A percentile compares a stretch with the other conserved stretches of the same genome.
Conservation (phyloP, 2,113 vertebrate genomes). For the Scatophagus argus region DNA sequence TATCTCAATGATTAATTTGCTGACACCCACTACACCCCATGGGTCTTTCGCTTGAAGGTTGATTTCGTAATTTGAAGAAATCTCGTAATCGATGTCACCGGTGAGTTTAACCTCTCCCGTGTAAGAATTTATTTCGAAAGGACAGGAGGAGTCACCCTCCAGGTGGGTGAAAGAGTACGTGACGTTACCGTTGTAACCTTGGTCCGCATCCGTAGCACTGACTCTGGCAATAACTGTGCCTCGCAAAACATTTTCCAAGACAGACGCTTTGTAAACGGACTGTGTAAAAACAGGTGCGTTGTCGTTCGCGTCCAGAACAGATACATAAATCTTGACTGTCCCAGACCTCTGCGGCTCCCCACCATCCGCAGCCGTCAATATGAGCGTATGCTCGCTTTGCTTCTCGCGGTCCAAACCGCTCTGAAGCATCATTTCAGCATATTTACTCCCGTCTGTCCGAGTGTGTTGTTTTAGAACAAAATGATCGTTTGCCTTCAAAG, state of each 20-base stretch:
- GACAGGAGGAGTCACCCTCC: conserved; percentile 28
- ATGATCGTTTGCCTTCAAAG: conserved; percentile 64
- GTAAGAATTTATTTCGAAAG: conserved; percentile 64
- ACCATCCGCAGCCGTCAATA: conserved; percentile 74
- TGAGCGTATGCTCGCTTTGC: conserved; percentile 56
- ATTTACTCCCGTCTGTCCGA: conserved; percentile 71
- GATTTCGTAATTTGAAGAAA: conserved; percentile 67
- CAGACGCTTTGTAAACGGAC: conserved; percentile 53
- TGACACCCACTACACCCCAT: conserved; percentile 74
- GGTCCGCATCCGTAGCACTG: conserved; percentile 73
- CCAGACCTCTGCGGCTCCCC: conserved; percentile 75
- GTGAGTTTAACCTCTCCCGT: conserved; percentile 69
- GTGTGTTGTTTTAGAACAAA: conserved; percentile 74
- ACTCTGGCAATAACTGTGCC: conserved; percentile 55
- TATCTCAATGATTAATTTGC: conserved; percentile 82
- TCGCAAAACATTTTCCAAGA: conserved; percentile 61
- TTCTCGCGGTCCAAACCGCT: conserved; percentile 72
- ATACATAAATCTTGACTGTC: conserved; percentile 64
- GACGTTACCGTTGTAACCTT: conserved; percentile 73
- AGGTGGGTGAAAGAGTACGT: conserved; percentile 75
- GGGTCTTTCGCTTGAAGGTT: conserved; percentile 84
- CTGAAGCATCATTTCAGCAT: conserved; percentile 73
- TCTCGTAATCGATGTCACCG: conserved; percentile 67
- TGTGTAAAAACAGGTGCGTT: conserved; percentile 71
- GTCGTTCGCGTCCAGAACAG: conserved; percentile 76